Base-by-base conservation (phyloP, 2,113 vertebrate species). In the Cnemophilus loriae region DNA sequence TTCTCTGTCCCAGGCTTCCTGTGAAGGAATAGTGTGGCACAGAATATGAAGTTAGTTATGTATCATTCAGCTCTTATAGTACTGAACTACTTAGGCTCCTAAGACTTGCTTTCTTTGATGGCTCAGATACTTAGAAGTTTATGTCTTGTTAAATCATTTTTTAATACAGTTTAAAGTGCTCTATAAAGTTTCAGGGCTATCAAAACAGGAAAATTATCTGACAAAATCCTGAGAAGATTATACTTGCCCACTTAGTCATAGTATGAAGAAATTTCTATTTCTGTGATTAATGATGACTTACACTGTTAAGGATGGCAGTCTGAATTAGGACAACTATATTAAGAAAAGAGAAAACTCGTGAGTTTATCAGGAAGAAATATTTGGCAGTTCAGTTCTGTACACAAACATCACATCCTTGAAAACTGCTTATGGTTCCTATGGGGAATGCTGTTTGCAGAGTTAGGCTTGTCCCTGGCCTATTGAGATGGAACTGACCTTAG, bases 271-370 rank as follows among this genome's bases (percentile, higher is more conserved):
- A 73, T 94, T 92, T 42, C 64, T 74, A 9, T 83, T 95, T 78
- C 60, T 88, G 49, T 91, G 92, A 87, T 95, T 84, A 95, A 81
- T 82, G 50, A 85, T 67, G 81, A 47, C 49, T 85, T 97, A 75
- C 60, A 46, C 11, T 89, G 35, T 69, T 95, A 37, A 69, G n/a
- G 7, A 67, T 94, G 73, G 49, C 20, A 96, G n/a, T 32, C 86
- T 96, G 71, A 87, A 73, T 93, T 87, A 92, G 53, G 42, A 67
- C 22, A 87, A 69, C 68, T n/a, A 67, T 23, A 20, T 64, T 81
- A 47, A 74, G 76, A 91, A 94, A 87, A 65, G 71, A 47, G 13
- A 71, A 79, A 63, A 44, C 27, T 57, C 5, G 2, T 16, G 26
- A 92, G 53, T 41, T 92, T 84, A 71, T 80, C 60, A 47, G 13